Evolutionary conservation across 2,113 vertebrate genomes (phyloP).

Genomic region (Ctenodactylus gundi): DNA sequence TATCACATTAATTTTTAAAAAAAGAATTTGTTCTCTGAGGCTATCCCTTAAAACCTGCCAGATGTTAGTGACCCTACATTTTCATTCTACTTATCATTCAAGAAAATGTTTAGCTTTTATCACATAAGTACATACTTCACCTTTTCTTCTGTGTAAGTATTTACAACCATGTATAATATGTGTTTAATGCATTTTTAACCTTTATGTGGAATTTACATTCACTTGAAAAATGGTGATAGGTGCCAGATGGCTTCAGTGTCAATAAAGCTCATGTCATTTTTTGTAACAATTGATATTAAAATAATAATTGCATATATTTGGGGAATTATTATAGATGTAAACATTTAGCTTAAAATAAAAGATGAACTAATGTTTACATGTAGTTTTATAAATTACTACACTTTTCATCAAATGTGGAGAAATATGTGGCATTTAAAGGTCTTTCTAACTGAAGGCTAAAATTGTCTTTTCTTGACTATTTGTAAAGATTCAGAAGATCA

Average conservation of each 20-base stretch:
- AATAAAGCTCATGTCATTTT: neutral
- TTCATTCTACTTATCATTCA: constrained; percentile 16
- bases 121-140: neutral
- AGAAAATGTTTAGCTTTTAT: neutral
- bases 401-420: neutral
- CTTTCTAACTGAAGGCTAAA: constrained; percentile 17
- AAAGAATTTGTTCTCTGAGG: constrained; percentile 12
- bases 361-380: constrained; percentile 4
- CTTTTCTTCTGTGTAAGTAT: neutral
- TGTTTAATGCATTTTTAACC: constrained; percentile 41
- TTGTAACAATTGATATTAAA: constrained; percentile 18
- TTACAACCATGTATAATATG: neutral
- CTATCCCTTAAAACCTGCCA: constrained; percentile 25
- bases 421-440: neutral
- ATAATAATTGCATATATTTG: neutral
- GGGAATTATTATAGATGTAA: constrained; percentile 57
- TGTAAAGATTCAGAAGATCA: constrained; percentile 19
- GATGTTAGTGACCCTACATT: constrained; percentile 1
- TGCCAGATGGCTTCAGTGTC: neutral
- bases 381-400: constrained; percentile 36
- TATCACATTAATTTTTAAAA: neutral
- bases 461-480: neutral
- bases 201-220: constrained; percentile 54
- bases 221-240: neutral
- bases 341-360: constrained; percentile 1